Base-by-base conservation (phyloP, 2,888 invertebrate genomes). In the Microplitis manilae region DNA sequence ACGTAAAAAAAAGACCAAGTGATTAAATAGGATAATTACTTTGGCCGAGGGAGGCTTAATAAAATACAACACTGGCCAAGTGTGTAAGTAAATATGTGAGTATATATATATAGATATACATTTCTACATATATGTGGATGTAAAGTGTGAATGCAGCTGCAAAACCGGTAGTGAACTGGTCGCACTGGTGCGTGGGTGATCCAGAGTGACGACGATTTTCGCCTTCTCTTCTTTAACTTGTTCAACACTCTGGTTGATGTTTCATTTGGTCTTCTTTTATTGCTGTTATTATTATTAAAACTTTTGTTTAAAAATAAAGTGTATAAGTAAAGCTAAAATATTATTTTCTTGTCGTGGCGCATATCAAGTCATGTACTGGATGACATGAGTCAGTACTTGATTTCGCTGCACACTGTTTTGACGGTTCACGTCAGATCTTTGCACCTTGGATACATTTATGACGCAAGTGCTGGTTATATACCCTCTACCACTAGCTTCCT, bases 81-180 rank as follows among this genome's bases (percentile, higher is more conserved):
- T 40, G 50, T 50, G 50, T 50, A 50, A 13, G 50, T 50, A 50
- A 30, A 30, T 30, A 30, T 30, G 30, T 30, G 30, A 4, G 4
- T 30, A 30, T 30, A 30, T 30, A 4, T 1, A 30, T 30, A 30
- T 4, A 30, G 30, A 30, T 30, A 30, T 30, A 30, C 4, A 30
- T 30, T 30, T 30, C 30, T 30, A 4, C 50, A 50, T 50, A 50
- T 50, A 50, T 50, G 50, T 50, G 50, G 30, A 30, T 50, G 50
- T 8, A 13, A 50, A 50, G 78, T 82, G 79, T 78, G 79, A 80
- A 79, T 75, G 81, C 81, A 83, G 83, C 83, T 81, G 83, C 81
- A 81, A 75, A 83, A 83, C 83, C 83, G 83, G 83, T 83, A 83
- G 83, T 83, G 77, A 81, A 80, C 77, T 81, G 77, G 79, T 74